These are phyloP conservation scores for Drosophila nr. medialis DNA, from an alignment of 2,888 invertebrate genomes.

Conservation along the genomic window DNA sequence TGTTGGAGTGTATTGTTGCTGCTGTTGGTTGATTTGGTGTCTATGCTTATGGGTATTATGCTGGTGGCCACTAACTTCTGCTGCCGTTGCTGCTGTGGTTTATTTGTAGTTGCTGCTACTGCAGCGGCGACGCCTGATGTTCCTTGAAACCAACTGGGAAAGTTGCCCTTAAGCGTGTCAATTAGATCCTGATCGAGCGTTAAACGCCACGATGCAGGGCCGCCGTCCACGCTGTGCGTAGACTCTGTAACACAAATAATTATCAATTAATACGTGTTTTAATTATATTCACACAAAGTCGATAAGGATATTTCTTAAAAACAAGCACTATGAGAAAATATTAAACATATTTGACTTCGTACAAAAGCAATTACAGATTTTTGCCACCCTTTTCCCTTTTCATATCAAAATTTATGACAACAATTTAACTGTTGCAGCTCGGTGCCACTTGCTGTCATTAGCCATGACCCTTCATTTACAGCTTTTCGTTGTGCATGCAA, in stretches of 20 bases:
- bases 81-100: slow-evolving; percentile 60
- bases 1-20: slow-evolving; percentile 76
- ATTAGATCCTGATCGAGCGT: slow-evolving; percentile 96
- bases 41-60: slow-evolving; percentile 69
- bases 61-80: slow-evolving; percentile 59
- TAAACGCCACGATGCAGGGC: slow-evolving; percentile 94
- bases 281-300: background rate
- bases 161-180: slow-evolving; percentile 95
- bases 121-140: slow-evolving; percentile 46
- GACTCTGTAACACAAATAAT: slow-evolving; percentile 88
- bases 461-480: slow-evolving; percentile 7
- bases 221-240: slow-evolving; percentile 90
- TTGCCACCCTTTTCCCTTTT: too few species aligned
- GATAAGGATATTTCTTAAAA: background rate
- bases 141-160: slow-evolving; percentile 95
- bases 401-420: background rate
- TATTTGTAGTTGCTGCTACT: slow-evolving; percentile 37
- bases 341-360: background rate
- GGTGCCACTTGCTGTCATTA: slow-evolving; percentile 2
- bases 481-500: slow-evolving; percentile 19
- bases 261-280: slow-evolving; percentile 1
- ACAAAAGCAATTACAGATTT: background rate
- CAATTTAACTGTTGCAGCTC: background rate
- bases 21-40: slow-evolving; percentile 61
- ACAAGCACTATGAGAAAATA: background rate